Evolutionary conservation across 2,113 vertebrate genomes (phyloP).

Genomic region (Lagopus muta): DNA sequence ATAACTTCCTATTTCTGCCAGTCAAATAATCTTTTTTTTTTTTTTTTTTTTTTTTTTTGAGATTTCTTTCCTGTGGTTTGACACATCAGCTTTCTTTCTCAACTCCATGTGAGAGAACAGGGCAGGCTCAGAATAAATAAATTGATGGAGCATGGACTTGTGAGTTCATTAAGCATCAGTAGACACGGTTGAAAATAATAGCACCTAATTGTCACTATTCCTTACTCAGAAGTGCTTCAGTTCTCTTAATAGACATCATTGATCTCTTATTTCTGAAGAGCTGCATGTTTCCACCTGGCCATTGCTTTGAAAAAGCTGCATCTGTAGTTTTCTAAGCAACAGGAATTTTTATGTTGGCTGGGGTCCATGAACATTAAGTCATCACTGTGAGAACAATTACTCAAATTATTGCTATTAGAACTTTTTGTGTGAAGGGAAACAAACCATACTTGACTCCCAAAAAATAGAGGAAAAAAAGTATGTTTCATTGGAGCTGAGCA

Average conservation of each 20-base stretch:
- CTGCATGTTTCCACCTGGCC: background rate
- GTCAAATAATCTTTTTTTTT: background rate
- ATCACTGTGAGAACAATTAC: background rate
- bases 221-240: background rate
- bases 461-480: background rate
- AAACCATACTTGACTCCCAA: background rate
- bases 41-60: background rate
- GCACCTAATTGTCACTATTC: background rate
- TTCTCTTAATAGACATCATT: background rate
- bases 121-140: background rate
- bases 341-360: background rate
- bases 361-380: background rate
- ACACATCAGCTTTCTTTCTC: background rate
- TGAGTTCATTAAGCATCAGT: background rate
- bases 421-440: constrained; percentile 30
- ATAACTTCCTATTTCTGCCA: background rate
- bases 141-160: background rate
- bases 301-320: background rate
- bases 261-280: background rate
- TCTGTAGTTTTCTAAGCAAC: background rate
- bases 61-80: background rate
- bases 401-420: constrained; percentile 38
- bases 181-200: background rate
- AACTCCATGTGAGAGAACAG: background rate
- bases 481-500: background rate